phyloP scores from a whole-genome alignment of 2,113 vertebrate species.

The Gulo gulo region DNA sequence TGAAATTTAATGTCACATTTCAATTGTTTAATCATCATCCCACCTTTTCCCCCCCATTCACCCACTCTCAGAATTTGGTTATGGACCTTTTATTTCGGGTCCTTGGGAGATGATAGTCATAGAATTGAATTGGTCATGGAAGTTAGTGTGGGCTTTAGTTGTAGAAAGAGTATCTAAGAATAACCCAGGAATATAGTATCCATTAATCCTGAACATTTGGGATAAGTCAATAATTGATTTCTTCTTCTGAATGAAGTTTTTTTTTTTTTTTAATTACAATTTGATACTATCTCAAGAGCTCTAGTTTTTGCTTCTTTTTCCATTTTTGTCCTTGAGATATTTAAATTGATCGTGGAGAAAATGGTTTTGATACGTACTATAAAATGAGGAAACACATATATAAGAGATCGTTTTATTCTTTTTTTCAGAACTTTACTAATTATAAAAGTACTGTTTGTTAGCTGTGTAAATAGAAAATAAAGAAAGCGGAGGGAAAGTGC shows the following conservation, averaged over 20 bases:
- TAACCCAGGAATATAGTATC: background rate
- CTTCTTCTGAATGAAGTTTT: background rate
- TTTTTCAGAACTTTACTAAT: background rate
- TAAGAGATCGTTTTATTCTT: background rate
- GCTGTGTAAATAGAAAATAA: background rate
- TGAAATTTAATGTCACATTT: background rate
- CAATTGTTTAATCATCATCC: background rate
- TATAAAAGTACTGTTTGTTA: background rate
- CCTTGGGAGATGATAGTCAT: background rate
- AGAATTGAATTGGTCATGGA: background rate
- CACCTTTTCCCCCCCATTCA: background rate
- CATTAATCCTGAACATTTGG: slow-evolving; percentile 5
- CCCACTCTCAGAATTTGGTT: background rate
- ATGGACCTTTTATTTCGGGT: background rate
- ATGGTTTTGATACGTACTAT: background rate
- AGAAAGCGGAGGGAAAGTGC: background rate
- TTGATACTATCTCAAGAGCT: background rate
- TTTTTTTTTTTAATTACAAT: background rate
- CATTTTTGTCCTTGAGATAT: background rate
- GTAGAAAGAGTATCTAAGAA: background rate
- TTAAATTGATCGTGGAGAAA: background rate
- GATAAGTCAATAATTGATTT: background rate
- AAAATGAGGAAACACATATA: background rate
- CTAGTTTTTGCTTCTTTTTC: background rate
- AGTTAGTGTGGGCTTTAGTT: background rate